phyloP scores from a whole-genome alignment of 2,888 invertebrate species.

The Eilema sororculum region DNA sequence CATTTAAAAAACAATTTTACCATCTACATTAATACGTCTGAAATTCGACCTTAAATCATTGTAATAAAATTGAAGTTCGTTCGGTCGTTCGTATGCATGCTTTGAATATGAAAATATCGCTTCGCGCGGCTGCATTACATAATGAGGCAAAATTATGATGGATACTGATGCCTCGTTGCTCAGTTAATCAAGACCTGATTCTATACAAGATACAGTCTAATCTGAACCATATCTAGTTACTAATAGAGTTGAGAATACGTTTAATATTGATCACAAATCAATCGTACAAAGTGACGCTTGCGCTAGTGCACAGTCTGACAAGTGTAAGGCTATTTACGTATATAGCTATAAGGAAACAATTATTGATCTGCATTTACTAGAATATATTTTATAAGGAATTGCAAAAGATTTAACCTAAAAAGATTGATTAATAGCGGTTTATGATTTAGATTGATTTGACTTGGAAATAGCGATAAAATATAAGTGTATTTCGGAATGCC shows the following conservation, averaged over 20 bases:
- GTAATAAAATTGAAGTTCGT: slow-evolving; percentile 46
- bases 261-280: slow-evolving; percentile 56
- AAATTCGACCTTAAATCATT: slow-evolving; percentile 56
- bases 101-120: slow-evolving; percentile 76
- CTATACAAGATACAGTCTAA: slow-evolving; percentile 47
- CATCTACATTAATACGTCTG: slow-evolving; percentile 28
- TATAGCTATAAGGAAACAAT: slow-evolving; percentile 38
- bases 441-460: slow-evolving; percentile 40
- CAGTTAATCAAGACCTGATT: slow-evolving; percentile 81
- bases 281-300: slow-evolving; percentile 60
- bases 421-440: slow-evolving; percentile 38
- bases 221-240: slow-evolving; percentile 47
- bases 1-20: slow-evolving; percentile 60
- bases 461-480: slow-evolving; percentile 48
- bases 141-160: slow-evolving; percentile 86
- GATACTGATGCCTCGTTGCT: slow-evolving; percentile 82
- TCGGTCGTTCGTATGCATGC: slow-evolving; percentile 54
- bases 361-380: slow-evolving; percentile 27
- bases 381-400: slow-evolving; percentile 34
- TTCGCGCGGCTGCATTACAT: slow-evolving; percentile 77
- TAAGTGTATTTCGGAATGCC: slow-evolving; percentile 29
- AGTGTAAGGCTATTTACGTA: slow-evolving; percentile 46
- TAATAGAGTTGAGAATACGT: slow-evolving; percentile 48
- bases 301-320: slow-evolving; percentile 57
- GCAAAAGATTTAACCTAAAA: slow-evolving; percentile 39